Evolutionary conservation across 2,797 vertebrate genomes (phyloP), one percentile per base, ranked within the genome.

Genomic region (Gastrophryne carolinensis): DNA sequence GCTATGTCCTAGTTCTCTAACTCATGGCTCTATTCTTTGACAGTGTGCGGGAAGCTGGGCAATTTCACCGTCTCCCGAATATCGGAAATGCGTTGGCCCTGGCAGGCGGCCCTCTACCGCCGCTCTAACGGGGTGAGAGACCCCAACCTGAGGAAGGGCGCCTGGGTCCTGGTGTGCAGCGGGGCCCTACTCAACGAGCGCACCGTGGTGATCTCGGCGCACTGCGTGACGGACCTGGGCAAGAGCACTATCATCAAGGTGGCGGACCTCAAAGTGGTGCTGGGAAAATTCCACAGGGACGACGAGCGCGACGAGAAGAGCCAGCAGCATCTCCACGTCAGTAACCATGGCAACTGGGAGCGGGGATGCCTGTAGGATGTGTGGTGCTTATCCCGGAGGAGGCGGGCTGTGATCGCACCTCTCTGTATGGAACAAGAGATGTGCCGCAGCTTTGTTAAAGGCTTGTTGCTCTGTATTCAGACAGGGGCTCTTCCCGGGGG

Each of bases 171-270:
- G 60, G 92, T 98, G 72, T 99, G 98, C 87, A 98, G 96, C 0
- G 98, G 95, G 3, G 96, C 96, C 66, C 87, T 99, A 86, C 88
- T 98, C 24, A 98, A 97, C 0, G 96, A 98, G 75, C 95, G 96
- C 78, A 96, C 93, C 0, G 87, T 98, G 75, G 93, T 97, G 71
- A 94, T 95, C 39, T 95, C 97, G 3, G 96, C 96, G 21, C 97
- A 99, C 85, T 99, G 97, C 0, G 95, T 98, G 79, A 98, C 96
- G 0, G 91, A 96, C 68, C 89, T 99, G 80, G 96, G 95, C 17
- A 98, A 97, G 84, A 80, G 90, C 79, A 88, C 88, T 3, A 85
- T 95, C 41, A 85, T 98, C 75, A 95, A 93, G 80, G 81, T 91
- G 13, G 89, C 92, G 4, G 91, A 93, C 76, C 85, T 98, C 80